These are phyloP conservation scores for Empidonax traillii DNA, from an alignment of 2,113 vertebrate species.

Conservation along the genomic window DNA sequence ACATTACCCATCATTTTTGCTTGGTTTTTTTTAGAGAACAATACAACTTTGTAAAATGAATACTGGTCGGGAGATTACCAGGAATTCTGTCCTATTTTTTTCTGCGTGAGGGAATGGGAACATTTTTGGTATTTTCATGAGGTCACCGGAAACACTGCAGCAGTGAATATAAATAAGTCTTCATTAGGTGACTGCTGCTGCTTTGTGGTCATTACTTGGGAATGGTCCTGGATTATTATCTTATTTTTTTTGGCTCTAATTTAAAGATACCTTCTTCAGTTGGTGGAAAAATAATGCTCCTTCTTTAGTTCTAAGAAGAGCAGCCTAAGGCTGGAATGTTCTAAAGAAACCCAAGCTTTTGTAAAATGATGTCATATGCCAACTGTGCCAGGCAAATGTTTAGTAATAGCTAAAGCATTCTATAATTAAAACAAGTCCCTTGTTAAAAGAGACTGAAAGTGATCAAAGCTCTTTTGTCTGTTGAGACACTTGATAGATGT, in stretches of 20 bases:
- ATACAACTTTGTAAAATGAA: not conserved
- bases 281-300: not conserved
- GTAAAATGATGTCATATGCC: slow-evolving; percentile 50
- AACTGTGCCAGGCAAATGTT: slow-evolving; percentile 58
- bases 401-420: slow-evolving; percentile 64
- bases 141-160: slow-evolving; percentile 11
- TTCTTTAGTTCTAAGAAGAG: slow-evolving; percentile 52
- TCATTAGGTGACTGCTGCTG: slow-evolving; percentile 24
- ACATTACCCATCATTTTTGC: not conserved
- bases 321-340: slow-evolving; percentile 50
- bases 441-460: slow-evolving; percentile 61
- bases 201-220: slow-evolving; percentile 24
- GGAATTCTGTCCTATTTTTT: slow-evolving; percentile 11
- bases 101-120: slow-evolving; percentile 16
- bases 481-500: slow-evolving; percentile 49
- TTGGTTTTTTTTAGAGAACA: not conserved
- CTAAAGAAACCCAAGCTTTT: slow-evolving; percentile 51
- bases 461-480: slow-evolving; percentile 66
- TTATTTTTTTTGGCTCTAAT: slow-evolving; percentile 36
- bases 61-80: not conserved
- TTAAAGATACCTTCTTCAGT: slow-evolving; percentile 53
- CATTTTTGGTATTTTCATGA: not conserved
- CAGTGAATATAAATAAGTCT: slow-evolving; percentile 12
- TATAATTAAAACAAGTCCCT: slow-evolving; percentile 70
- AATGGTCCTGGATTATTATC: slow-evolving; percentile 43